phyloP scores from a whole-genome alignment of 2,797 vertebrate genomes.

The Gymnopithys bicolor region DNA sequence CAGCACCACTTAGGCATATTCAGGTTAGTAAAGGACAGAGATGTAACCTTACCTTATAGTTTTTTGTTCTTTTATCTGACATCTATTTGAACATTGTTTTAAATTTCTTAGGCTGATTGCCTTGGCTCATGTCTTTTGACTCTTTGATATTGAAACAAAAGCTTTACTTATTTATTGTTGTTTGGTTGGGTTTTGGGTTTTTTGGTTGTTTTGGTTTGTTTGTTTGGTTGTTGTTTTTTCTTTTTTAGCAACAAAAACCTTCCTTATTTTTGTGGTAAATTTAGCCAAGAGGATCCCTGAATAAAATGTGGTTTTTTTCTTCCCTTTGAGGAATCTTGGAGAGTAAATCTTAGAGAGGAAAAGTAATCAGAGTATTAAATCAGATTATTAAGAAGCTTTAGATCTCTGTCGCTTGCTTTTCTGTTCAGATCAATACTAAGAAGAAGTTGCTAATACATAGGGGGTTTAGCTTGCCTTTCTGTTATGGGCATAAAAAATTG shows the following conservation, averaged over 20 bases:
- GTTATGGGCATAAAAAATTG: not conserved
- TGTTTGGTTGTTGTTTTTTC: not conserved
- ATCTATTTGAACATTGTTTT: not conserved
- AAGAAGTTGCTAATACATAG: not conserved
- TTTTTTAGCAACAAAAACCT: not conserved
- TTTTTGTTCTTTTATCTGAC: not conserved
- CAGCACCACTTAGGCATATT: not conserved
- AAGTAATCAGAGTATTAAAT: not conserved
- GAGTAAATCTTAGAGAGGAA: not conserved
- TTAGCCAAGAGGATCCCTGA: not conserved
- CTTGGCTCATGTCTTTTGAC: not conserved
- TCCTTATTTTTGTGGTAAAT: not conserved
- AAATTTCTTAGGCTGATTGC: not conserved
- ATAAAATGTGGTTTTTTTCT: not conserved
- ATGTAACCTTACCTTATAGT: not conserved
- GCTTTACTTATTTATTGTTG: not conserved
- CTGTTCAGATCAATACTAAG: not conserved
- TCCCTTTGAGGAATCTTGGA: not conserved
- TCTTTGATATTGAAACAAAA: not conserved
- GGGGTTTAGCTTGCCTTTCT: not conserved
- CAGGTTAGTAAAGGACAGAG: conserved; percentile 6
- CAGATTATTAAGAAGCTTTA: not conserved
- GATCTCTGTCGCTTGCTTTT: not conserved
- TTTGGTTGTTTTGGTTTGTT: too few species aligned
- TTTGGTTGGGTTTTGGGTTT: not conserved